Conservation (phyloP, 2,888 invertebrate species). For the Acanthopleura granulata region DNA sequence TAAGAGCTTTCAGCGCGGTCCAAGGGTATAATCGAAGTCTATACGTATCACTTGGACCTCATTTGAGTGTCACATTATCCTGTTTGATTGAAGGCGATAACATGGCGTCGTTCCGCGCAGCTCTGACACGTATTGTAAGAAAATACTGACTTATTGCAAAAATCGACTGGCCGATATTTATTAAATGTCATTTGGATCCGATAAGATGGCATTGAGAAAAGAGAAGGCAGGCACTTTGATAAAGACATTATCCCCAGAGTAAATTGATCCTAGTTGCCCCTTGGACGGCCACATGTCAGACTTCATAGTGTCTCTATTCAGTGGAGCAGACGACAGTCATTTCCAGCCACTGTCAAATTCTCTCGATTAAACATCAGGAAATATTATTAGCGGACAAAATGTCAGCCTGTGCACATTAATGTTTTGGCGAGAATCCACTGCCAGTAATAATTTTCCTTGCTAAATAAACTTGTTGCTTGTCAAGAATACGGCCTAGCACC, state of each 20-base stretch:
- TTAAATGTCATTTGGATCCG: slow-evolving; percentile 12
- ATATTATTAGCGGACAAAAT: not conserved
- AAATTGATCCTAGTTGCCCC: not conserved
- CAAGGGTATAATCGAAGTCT: not conserved
- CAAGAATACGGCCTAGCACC: slow-evolving; percentile 1
- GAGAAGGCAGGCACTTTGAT: not conserved
- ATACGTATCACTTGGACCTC: not conserved
- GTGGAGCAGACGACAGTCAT: not conserved
- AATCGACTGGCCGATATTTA: slow-evolving; percentile 1
- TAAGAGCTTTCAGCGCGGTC: no score
- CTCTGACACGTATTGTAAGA: slow-evolving; percentile 4
- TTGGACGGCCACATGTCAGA: not conserved
- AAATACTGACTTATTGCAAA: slow-evolving; percentile 15
- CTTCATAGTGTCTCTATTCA: not conserved
- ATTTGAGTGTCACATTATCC: slow-evolving; percentile 7
- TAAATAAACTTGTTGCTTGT: slow-evolving; percentile 12
- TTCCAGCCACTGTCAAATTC: not conserved
- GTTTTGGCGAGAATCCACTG: not conserved
- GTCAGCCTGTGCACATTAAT: not conserved
- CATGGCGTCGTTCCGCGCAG: not conserved
- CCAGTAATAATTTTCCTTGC: not conserved
- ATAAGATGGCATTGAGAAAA: not conserved
- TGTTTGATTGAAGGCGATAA: slow-evolving; percentile 13
- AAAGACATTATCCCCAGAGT: not conserved
- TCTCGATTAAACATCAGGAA: slow-evolving; percentile 9